Conservation (phyloP, 2,797 vertebrate species). For the Eulemur coronatus region DNA sequence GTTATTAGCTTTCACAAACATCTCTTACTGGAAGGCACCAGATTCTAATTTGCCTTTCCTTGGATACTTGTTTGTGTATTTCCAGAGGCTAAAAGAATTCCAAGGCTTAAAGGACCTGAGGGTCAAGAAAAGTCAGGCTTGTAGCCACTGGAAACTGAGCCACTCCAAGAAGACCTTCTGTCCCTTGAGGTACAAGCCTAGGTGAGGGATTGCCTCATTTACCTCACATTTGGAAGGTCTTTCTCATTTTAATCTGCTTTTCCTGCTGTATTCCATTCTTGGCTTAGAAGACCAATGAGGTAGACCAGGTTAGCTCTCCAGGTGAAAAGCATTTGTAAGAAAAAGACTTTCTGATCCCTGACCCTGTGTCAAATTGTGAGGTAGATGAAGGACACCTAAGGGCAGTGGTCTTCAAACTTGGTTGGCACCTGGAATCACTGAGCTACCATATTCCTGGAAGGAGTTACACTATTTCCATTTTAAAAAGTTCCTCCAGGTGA, state of each 20-base stretch:
- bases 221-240: background rate
- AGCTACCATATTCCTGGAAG: background rate
- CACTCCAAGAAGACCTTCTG: background rate
- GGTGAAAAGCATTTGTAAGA: background rate
- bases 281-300: conserved; percentile 17
- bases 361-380: background rate
- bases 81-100: conserved; percentile 47
- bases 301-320: background rate
- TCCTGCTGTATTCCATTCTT: background rate
- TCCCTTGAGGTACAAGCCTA: background rate
- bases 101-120: background rate
- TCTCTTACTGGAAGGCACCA: conserved; percentile 49
- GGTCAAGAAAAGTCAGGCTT: background rate
- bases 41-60: conserved; percentile 32
- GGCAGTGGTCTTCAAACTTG: background rate
- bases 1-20: conserved; percentile 1
- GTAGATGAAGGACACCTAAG: background rate
- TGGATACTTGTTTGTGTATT: conserved; percentile 41
- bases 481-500: background rate
- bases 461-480: background rate
- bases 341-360: background rate
- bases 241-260: conserved; percentile 38
- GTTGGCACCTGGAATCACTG: background rate
- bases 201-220: background rate
- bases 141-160: background rate